Base-by-base conservation (phyloP, 2,797 vertebrate species). In the Thamnophis elegans region DNA sequence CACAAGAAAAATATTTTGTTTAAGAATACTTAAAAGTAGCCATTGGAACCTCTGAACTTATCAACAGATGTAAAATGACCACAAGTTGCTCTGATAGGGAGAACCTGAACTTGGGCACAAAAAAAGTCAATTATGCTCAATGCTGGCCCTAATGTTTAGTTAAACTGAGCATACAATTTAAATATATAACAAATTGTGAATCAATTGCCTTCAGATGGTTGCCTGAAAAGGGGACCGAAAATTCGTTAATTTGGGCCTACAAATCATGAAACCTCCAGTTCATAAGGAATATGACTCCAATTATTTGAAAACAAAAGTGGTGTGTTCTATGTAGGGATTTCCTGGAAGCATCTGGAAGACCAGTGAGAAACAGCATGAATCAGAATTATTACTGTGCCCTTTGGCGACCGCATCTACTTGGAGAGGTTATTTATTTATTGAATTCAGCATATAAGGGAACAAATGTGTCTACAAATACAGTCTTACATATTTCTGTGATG, bases 1-100 rank as follows among this genome's bases (percentile, higher is more conserved):
- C 18, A 87, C 68, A 94, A 26, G 11, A 58, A 78, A 94, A 94
- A 94, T 9, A 94, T 90, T 95, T 93, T 94, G 12, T 88, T 93
- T 88, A 89, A 22, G 65, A 90, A 60, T 90, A 56, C 0, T n/a
- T 89, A 82, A 25, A 22, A 89, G 91, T 25, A 73, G 32, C 13
- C 26, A 56, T 56, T 9, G 42, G 73, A 53, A 91, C 73, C 65
- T 2, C 28, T 47, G 55, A 60, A 90, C 53, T 58, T 42, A 58
- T 32, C 90, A 93, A 36, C 1, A 36, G 22, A 93, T 32, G 87
- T 1, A 91, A 82, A 89, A 0, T 18, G 88, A n/a, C 28, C 92
- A 91, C 1, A 0, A 0, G 20, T 82, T 82, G 36, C 36, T 78
- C 20, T 78, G 73, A 82, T 5, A 47, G 36, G 22, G 47, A 54